phyloP scores from a whole-genome alignment of 2,888 invertebrate species.

The Biston stratarius region DNA sequence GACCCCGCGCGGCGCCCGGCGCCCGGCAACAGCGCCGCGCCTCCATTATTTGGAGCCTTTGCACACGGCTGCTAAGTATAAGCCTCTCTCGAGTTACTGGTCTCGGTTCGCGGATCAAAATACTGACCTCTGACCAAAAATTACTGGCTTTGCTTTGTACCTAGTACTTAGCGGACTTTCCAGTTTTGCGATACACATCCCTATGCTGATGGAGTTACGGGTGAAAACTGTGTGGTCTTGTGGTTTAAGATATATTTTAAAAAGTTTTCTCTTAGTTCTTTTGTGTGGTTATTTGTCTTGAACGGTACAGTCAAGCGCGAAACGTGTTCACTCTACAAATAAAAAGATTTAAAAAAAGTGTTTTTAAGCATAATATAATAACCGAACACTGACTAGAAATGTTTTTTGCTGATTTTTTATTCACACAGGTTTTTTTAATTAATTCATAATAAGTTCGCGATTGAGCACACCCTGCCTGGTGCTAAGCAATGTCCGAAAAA shows the following conservation, averaged over 20 bases:
- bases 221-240: conserved; percentile 1
- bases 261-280: conserved; percentile 32
- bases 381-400: too few species aligned
- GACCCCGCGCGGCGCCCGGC: too few species aligned
- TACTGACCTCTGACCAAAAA: conserved; percentile 36
- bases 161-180: neutral
- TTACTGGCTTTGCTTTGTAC: conserved; percentile 12
- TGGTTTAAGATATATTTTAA: conserved; percentile 4
- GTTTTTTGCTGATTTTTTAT: too few species aligned
- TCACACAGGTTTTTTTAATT: too few species aligned
- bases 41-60: neutral
- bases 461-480: too few species aligned
- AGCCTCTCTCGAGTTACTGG: conserved; percentile 19
- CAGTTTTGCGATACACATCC: neutral
- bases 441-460: too few species aligned
- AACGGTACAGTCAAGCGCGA: conserved; percentile 14
- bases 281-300: conserved; percentile 29
- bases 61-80: neutral
- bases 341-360: too few species aligned
- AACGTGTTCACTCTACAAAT: neutral
- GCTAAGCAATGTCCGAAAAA: too few species aligned
- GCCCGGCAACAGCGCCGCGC: neutral
- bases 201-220: neutral
- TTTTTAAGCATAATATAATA: too few species aligned
- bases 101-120: conserved; percentile 45